These are phyloP conservation scores for Listronotus oregonensis DNA, from an alignment of 1,140 invertebrate genomes.

Conservation along the genomic window DNA sequence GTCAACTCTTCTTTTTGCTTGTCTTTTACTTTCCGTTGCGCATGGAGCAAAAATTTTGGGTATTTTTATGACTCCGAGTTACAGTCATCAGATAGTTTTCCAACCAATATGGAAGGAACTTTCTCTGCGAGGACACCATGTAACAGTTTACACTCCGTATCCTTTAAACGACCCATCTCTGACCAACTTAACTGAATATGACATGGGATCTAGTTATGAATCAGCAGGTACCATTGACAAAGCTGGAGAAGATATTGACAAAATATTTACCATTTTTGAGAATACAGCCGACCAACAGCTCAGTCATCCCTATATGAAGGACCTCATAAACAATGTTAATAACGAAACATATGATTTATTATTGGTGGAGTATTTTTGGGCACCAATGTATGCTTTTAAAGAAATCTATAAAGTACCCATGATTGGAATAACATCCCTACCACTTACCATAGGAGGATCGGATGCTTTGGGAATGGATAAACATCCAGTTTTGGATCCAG, in stretches of 20 bases:
- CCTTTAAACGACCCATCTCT: slow-evolving; percentile 39
- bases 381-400: slow-evolving; percentile 30
- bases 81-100: slow-evolving; percentile 59
- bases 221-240: slow-evolving; percentile 7
- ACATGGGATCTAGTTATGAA: slow-evolving; percentile 30
- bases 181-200: slow-evolving; percentile 44
- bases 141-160: slow-evolving; percentile 40
- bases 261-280: slow-evolving; percentile 4
- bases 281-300: slow-evolving; percentile 14
- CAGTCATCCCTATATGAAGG: slow-evolving; percentile 23
- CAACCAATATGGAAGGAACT: slow-evolving; percentile 51
- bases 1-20: background rate
- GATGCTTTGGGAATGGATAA: slow-evolving; percentile 32
- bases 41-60: slow-evolving; percentile 58
- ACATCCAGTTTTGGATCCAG: slow-evolving; percentile 37
- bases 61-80: slow-evolving; percentile 57
- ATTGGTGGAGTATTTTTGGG: slow-evolving; percentile 33
- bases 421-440: slow-evolving; percentile 36
- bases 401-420: slow-evolving; percentile 39
- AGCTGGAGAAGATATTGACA: slow-evolving; percentile 10
- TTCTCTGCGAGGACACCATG: slow-evolving; percentile 42
- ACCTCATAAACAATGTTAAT: slow-evolving; percentile 30
- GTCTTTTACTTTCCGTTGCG: background rate
- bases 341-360: slow-evolving; percentile 35
- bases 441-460: background rate